Evolutionary conservation across 92 coral and sea anemone genomes (phyloP).

Genomic region (Epizoanthus fatuus): DNA sequence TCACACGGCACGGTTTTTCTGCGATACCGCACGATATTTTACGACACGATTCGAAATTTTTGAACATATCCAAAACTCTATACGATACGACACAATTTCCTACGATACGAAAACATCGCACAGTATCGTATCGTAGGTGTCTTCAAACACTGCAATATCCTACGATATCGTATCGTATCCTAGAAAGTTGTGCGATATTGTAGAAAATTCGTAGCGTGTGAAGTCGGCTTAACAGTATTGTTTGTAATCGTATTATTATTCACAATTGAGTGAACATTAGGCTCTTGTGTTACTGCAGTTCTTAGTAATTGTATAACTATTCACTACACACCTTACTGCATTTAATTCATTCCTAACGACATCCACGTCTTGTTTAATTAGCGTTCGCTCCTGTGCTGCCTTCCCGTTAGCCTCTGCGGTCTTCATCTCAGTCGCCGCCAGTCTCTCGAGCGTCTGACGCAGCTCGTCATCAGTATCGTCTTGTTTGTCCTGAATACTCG

Average conservation of each 20-base stretch:
- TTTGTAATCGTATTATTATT: neutral
- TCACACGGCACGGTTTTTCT: too few species aligned
- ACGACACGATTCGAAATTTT: too few species aligned
- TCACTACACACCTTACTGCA: slow-evolving; percentile 83
- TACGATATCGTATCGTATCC: too few species aligned
- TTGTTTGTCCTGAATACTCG: slow-evolving; percentile 94
- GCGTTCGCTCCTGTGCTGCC: slow-evolving; percentile 89
- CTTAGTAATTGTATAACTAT: neutral
- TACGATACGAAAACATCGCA: too few species aligned
- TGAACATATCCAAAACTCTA: too few species aligned
- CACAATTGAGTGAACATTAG: neutral
- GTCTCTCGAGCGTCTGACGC: slow-evolving; percentile 79
- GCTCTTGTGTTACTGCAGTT: neutral
- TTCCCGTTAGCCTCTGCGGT: slow-evolving; percentile 94
- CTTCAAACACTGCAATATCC: too few species aligned
- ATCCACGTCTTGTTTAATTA: slow-evolving; percentile 96
- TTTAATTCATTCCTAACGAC: slow-evolving; percentile 89
- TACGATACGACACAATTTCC: too few species aligned
- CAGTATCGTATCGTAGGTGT: too few species aligned
- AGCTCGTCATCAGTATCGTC: slow-evolving; percentile 97
- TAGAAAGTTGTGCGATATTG: too few species aligned
- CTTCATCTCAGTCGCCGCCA: slow-evolving; percentile 93
- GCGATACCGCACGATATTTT: too few species aligned
- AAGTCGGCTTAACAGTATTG: too few species aligned
- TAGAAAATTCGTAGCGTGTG: too few species aligned